Percentiles rank a stretch among this genome's conserved stretches.
These are phyloP conservation scores for Acronicta leporina DNA, from an alignment of 2,888 invertebrate species.

Conservation along the genomic window DNA sequence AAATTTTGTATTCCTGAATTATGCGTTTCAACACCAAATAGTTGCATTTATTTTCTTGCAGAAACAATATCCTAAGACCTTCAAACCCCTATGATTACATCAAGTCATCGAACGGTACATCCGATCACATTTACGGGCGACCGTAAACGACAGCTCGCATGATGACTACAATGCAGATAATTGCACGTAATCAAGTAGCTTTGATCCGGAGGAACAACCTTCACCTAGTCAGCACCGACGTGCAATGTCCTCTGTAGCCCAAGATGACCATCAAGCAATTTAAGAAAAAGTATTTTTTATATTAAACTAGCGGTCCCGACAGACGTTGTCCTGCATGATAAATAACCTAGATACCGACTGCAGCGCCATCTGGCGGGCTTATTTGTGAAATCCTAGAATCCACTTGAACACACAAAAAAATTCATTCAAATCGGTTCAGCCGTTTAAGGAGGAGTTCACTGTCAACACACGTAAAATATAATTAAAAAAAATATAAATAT, in stretches of 20 bases:
- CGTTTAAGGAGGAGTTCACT: no score
- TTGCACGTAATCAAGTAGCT: conserved; percentile 70
- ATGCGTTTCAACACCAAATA: neutral
- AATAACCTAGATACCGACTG: no score
- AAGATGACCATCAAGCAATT: conserved; percentile 22
- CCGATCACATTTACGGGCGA: conserved; percentile 50
- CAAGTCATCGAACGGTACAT: conserved; percentile 29
- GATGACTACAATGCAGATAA: conserved; percentile 73
- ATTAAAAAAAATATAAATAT: no score
- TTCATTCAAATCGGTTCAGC: no score
- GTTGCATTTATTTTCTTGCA: neutral
- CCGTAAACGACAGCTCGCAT: conserved; percentile 69
- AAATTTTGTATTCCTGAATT: neutral
- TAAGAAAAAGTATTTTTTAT: no score
- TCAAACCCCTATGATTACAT: conserved; percentile 38
- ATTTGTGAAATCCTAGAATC: no score
- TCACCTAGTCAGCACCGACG: conserved; percentile 67
- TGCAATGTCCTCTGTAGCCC: conserved; percentile 22
- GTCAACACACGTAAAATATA: no score
- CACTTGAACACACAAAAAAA: no score
- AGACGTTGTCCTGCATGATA: no score
- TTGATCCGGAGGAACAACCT: conserved; percentile 64
- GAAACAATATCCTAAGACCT: conserved; percentile 40
- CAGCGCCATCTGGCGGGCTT: no score
- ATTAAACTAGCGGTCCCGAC: no score